phyloP scores from a whole-genome alignment of 1,140 invertebrate genomes.

The Chelonus insularis region DNA sequence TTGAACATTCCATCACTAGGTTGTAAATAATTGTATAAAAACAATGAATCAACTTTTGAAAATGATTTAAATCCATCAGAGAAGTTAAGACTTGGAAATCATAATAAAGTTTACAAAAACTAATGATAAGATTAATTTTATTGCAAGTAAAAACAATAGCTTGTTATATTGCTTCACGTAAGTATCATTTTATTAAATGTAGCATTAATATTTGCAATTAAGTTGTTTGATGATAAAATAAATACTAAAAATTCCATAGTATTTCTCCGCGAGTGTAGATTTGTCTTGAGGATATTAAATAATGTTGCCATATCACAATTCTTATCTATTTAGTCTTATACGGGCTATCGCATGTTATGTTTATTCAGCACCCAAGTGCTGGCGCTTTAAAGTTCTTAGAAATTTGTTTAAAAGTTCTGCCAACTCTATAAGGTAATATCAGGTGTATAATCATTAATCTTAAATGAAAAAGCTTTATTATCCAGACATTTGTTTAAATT shows the following conservation, averaged over 20 bases:
- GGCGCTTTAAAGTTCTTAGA: slow-evolving; percentile 24
- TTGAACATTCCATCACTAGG: too few relatives aligned
- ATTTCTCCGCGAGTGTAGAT: neutral
- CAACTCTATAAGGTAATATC: neutral
- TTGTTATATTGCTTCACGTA: too few relatives aligned
- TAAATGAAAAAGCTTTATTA: neutral
- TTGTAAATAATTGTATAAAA: too few relatives aligned
- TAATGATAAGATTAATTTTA: too few relatives aligned
- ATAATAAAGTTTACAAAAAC: too few relatives aligned
- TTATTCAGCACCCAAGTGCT: slow-evolving; percentile 33
- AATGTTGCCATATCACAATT: slow-evolving; percentile 37
- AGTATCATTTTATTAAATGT: too few relatives aligned
- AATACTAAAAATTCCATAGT: neutral
- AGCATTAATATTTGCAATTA: neutral
- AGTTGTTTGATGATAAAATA: neutral
- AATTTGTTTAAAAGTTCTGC: slow-evolving; percentile 2
- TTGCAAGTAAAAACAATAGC: too few relatives aligned
- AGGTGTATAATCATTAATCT: slow-evolving; percentile 19
- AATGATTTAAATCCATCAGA: too few relatives aligned
- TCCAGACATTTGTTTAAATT: too few relatives aligned
- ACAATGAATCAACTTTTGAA: too few relatives aligned
- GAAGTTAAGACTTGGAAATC: too few relatives aligned
- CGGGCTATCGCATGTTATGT: slow-evolving; percentile 44
- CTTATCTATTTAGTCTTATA: slow-evolving; percentile 48
- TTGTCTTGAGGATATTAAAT: slow-evolving; percentile 36